Evolutionary conservation across 1,140 invertebrate species (phyloP).

Genomic region (Habropoda laboriosa): DNA sequence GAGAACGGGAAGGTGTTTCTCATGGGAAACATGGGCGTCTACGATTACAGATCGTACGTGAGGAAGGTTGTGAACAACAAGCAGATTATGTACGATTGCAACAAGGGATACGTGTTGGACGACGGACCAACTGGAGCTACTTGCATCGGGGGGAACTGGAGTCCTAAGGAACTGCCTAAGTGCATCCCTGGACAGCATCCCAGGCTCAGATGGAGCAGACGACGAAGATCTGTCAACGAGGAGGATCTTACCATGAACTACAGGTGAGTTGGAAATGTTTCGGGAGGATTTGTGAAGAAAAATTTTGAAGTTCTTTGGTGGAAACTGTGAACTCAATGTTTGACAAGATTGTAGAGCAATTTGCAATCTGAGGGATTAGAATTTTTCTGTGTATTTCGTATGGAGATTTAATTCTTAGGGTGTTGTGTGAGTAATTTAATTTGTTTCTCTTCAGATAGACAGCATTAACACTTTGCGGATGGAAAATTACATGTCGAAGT

Average conservation of each 20-base stretch:
- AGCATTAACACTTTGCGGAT: no score
- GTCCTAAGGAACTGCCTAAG: slow-evolving; percentile 88
- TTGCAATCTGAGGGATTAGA: no score
- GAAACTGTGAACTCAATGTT: no score
- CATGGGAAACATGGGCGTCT: slow-evolving; percentile 98
- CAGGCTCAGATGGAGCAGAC: slow-evolving; percentile 88
- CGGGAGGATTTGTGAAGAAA: neutral
- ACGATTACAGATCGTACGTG: slow-evolving; percentile 98
- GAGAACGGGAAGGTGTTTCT: slow-evolving; percentile 95
- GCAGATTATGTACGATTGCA: slow-evolving; percentile 98
- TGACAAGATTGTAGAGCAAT: no score
- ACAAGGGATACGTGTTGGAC: slow-evolving; percentile 92
- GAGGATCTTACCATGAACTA: slow-evolving; percentile 60
- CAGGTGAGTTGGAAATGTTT: slow-evolving; percentile 42
- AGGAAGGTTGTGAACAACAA: slow-evolving; percentile 95
- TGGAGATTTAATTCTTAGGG: no score
- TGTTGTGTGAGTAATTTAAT: no score
- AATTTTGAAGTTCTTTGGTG: no score
- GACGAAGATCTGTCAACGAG: slow-evolving; percentile 83
- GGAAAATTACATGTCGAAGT: no score
- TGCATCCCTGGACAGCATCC: slow-evolving; percentile 92
- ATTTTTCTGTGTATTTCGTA: no score
- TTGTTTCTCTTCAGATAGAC: no score
- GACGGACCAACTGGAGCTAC: slow-evolving; percentile 96
- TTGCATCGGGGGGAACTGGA: slow-evolving; percentile 95